Evolutionary conservation across 2,888 invertebrate species (phyloP), one percentile per base, ranked within the genome.

Genomic region (Ellobium chinense): DNA sequence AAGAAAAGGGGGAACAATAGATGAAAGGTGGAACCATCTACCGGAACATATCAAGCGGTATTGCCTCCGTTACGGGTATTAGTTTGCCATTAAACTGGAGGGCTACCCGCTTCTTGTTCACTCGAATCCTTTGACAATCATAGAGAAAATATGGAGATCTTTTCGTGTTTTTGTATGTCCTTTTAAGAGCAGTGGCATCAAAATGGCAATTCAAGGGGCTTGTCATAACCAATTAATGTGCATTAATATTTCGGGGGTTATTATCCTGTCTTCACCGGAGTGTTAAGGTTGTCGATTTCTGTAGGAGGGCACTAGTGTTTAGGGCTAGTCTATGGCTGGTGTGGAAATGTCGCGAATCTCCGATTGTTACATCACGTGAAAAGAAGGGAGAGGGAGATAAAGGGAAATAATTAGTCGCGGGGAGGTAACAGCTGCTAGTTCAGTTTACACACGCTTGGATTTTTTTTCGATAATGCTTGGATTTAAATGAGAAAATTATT

Each of bases 51-150:
- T 54, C 18, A 31, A 58, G 14, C 31, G 58, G 21, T 70, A n/a
- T 34, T 70, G n/a, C 12, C 24, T 34, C 3, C 70, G 31, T 70
- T 70, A 70, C 58, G 56, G 70, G 34, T 54, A 58, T 70, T 70
- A 58, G 31, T 24, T 70, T 70, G n/a, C 58, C 31, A 34, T 68
- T 68, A 46, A 39, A 68, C 24, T 12, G 9, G 9, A 24, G 27
- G 68, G 29, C 9, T 24, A 68, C 70, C 31, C n/a, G 58, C 34
- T 46, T 24, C 56, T 58, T 24, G 31, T 54, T 34, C 46, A 12
- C 46, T 18, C 46, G 46, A 12, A n/a, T 34, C 58, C 4, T 34
- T 14, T 31, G n/a, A 58, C 70, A 69, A 27, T 21, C 34, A 54
- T 31, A 31, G 58, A n/a, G 18, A 58, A 21, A 56, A 31, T 29